Evolutionary conservation across 2,797 vertebrate species (phyloP), one percentile per base, ranked within the genome.

Genomic region (Brachymystax lenok): DNA sequence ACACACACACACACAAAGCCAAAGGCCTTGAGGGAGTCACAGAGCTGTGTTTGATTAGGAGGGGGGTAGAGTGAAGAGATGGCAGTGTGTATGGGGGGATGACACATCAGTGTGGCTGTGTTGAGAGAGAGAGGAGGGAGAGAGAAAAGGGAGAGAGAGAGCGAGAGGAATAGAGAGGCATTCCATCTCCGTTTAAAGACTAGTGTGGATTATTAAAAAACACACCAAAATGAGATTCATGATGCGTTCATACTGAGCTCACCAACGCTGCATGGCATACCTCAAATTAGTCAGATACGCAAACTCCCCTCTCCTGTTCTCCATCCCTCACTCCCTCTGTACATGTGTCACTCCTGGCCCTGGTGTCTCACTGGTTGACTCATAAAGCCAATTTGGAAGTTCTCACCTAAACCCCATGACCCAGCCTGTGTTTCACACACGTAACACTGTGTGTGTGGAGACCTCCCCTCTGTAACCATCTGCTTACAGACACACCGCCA

Each of bases 161-260:
- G 35, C 24, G 24, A 89, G 88, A 88, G 82, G 51, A 40, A 63
- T 6, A 84, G 77, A 83, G 85, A 88, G 87, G 83, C 84, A 84
- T 86, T 87, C 84, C 74, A 86, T 86, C 89, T 87, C 79, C 76
- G 82, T 81, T 86, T 88, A 91, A 90, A 90, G 83, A 91, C 84
- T 81, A 84, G 88, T 83, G 83, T 82, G 81, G 89, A 90, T 92
- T 88, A 89, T 88, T 90, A 85, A 85, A 89, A 90, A 89, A 56
- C 4, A 89, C 88, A 83, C 89, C 79, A 51, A 81, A 86, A 89
- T 87, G 81, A 89, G 83, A 88, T 81, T 77, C 83, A 83, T n/a
- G n/a, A n/a, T 84, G 83, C 73, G 82, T 89, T 88, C 89, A 89
- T 83, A 90, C 88, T 81, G 82, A 84, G 83, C 81, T 86, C 79